Evolutionary conservation across 1,140 invertebrate genomes (phyloP), one percentile per base, ranked within the genome.

Genomic region (Drosophila nigromelanica): DNA sequence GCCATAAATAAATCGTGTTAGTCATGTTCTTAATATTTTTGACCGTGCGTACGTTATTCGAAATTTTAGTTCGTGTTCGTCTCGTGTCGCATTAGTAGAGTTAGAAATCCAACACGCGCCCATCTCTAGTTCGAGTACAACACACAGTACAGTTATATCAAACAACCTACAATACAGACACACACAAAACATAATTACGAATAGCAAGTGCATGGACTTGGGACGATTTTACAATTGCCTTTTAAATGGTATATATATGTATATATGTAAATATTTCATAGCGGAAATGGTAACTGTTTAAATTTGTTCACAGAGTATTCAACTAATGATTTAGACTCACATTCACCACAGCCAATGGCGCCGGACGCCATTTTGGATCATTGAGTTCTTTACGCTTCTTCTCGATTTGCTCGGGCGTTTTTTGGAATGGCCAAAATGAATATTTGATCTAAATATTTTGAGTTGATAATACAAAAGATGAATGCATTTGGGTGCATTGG

Each of bases 321-420:
- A 10, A 69, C 21, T 30, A 47, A 11, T 47, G 40, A 35, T 54
- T 66, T 56, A 35, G 62, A 94, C 94, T 94, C 93, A 95, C 94
- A 93, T 95, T 95, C 90, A 94, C 94, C 54, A 95, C 93, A 89
- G 90, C 91, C 86, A 95, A 93, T 76, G 94, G 94, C 83, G 93
- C 91, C 61, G 94, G 94, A 68, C 92, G 92, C 92, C 93, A 94
- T 66, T 93, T 93, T 58, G 93, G 93, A 89, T 95, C 93, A 91
- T 93, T 94, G 58, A 92, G 81, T 82, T 92, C 92, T 89, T 92
- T 92, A 89, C 93, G 93, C 81, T 93, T 92, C 70, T 87, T 91
- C 76, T 92, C 92, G 60, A 93, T 90, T 86, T 93, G 91, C 78
- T 92, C 92, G 83, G 93, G 92, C 56, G 94, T 93, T 70, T 93